Conservation (phyloP, 2,888 invertebrate species). For the Lepidocyrtinus sp. region DNA sequence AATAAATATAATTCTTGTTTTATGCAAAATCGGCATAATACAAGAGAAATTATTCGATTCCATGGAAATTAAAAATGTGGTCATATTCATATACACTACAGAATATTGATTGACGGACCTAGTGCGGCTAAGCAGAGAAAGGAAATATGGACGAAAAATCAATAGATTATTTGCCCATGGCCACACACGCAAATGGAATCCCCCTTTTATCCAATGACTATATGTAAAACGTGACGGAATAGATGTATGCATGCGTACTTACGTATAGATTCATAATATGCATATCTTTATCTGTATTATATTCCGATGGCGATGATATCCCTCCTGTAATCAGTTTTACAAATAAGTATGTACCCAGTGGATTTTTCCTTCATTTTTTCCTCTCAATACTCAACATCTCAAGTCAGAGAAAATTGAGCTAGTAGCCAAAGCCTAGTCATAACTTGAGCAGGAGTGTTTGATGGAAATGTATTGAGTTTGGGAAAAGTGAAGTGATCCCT, state of each 20-base stretch:
- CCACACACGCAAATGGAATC: conserved; percentile 32
- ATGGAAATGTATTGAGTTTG: conserved; percentile 11
- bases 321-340: not conserved
- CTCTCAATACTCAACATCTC: not conserved
- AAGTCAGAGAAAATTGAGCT: conserved; percentile 13
- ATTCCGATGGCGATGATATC: not conserved
- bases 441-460: not conserved
- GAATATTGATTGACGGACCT: not conserved
- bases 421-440: conserved; percentile 3
- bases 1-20: too few relatives aligned
- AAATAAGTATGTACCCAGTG: not conserved
- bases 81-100: too few relatives aligned
- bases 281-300: conserved; percentile 15
- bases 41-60: too few relatives aligned
- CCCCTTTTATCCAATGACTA: not conserved
- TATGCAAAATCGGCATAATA: too few relatives aligned
- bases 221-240: not conserved
- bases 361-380: not conserved
- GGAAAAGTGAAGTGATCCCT: conserved; percentile 35
- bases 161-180: conserved; percentile 63
- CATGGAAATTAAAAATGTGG: too few relatives aligned
- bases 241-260: not conserved
- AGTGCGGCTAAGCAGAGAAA: conserved; percentile 29
- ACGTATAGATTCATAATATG: conserved; percentile 4
- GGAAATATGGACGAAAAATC: conserved; percentile 59